Base-by-base conservation (phyloP, 2,113 vertebrate genomes). In the Colistium nudipinnis region DNA sequence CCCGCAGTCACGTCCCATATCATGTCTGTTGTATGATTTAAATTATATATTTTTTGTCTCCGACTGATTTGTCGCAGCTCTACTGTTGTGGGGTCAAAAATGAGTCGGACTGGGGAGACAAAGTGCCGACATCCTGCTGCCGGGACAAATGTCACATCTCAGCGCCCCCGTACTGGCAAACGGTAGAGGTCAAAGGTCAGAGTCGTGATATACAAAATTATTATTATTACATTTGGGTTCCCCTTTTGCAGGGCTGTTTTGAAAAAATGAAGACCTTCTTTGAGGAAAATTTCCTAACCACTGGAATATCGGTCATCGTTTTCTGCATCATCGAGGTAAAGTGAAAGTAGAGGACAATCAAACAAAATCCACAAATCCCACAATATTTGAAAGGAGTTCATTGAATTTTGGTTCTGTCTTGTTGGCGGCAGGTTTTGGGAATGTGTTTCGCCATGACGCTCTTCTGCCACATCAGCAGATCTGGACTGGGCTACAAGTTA, bases 361-460 rank as follows among this genome's bases (percentile, higher is more conserved):
- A 12, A 36, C 2, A 36, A 36, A 2, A 13, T n/a, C n/a, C n/a
- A n/a, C n/a, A n/a, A n/a, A n/a, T n/a, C n/a, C n/a, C n/a, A n/a
- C n/a, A n/a, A n/a, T n/a, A n/a, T n/a, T n/a, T n/a, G n/a, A n/a
- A n/a, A n/a, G n/a, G n/a, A n/a, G n/a, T n/a, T n/a, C n/a, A 22
- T 67, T 7, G 0, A n/a, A 25, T 11, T 17, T 16, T 17, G n/a
- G n/a, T 69, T 11, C 12, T 2, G 0, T 48, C 53, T 57, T 38
- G 2, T 68, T 25, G 47, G 36, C 68, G 24, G 9, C 83, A 94
- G 93, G 93, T 94, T 4, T 64, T 94, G 80, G 93, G 89, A 11
- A 94, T 94, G 93, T 94, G 93, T 17, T 93, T 94, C 19, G 86
- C 93, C 67, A 92, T 94, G 92, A 94, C 93, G 3, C 86, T 94